Conservation (phyloP, 23 tunicate species). For the Botrylloides violaceus region DNA sequence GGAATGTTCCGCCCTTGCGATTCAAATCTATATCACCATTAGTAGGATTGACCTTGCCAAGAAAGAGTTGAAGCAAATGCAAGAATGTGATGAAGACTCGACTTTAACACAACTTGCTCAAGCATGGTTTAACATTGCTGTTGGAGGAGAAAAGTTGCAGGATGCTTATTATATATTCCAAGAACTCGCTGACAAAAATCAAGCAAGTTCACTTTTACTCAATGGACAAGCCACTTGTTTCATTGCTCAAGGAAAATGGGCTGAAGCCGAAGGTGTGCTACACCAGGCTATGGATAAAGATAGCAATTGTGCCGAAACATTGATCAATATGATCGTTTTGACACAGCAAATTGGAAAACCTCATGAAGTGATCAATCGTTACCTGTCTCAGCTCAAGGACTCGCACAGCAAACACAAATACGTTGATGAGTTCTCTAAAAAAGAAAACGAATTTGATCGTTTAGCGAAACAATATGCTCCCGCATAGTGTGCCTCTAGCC, state of each 20-base stretch:
- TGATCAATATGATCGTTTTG: constrained; percentile 77
- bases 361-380: constrained; percentile 69
- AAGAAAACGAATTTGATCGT: constrained; percentile 86
- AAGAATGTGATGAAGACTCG: constrained; percentile 84
- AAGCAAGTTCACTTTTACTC: constrained; percentile 59
- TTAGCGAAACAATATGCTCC: constrained; percentile 73
- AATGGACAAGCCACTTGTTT: constrained; percentile 90
- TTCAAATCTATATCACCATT: constrained; percentile 73
- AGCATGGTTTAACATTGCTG: constrained; percentile 90
- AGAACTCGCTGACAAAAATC: constrained; percentile 94
- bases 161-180: constrained; percentile 93
- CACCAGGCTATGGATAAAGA: constrained; percentile 97
- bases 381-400: constrained; percentile 70
- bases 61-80: constrained; percentile 78
- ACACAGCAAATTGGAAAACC: constrained; percentile 76
- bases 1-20: constrained; percentile 81
- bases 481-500: constrained; percentile 21
- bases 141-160: constrained; percentile 97
- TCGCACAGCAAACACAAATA: constrained; percentile 61
- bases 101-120: constrained; percentile 93
- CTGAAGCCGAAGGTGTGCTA: constrained; percentile 91
- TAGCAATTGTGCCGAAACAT: constrained; percentile 86
- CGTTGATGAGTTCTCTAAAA: constrained; percentile 43
- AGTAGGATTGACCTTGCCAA: constrained; percentile 78
- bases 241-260: constrained; percentile 94